Percentiles rank a stretch among this genome's conserved stretches.
Evolutionary conservation across 2,888 invertebrate species (phyloP).

Genomic region (Pandemis cinnamomeana): DNA sequence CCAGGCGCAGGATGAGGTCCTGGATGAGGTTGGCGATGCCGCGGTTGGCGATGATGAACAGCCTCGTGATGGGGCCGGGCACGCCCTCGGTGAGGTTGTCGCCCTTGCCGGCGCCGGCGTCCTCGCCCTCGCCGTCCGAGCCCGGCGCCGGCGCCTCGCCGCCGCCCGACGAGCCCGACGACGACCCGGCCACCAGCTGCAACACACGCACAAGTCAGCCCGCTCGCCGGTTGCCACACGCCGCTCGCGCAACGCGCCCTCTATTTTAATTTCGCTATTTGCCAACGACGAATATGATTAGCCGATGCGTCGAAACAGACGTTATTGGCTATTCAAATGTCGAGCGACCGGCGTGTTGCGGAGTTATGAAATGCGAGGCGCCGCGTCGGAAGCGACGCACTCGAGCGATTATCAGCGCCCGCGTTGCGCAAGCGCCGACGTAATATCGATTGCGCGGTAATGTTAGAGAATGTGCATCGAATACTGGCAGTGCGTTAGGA

Average conservation of each 20-base stretch:
- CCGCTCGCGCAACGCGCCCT: slow-evolving; percentile 29
- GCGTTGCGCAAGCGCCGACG: slow-evolving; percentile 36
- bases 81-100: slow-evolving; percentile 92
- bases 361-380: slow-evolving; percentile 34
- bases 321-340: slow-evolving; percentile 33
- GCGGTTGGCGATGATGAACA: slow-evolving; percentile 94
- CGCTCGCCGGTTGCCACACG: slow-evolving; percentile 18
- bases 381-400: slow-evolving; percentile 38
- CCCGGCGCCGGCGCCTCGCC: slow-evolving; percentile 74
- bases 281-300: slow-evolving; percentile 26
- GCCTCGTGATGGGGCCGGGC: slow-evolving; percentile 93
- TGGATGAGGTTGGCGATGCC: slow-evolving; percentile 94
- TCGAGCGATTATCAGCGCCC: slow-evolving; percentile 33
- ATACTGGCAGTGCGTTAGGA: slow-evolving; percentile 31
- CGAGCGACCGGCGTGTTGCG: slow-evolving; percentile 31
- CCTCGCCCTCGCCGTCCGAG: slow-evolving; percentile 71
- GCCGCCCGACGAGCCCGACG: slow-evolving; percentile 86
- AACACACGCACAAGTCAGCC: slow-evolving; percentile 49
- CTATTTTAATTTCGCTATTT: slow-evolving; percentile 24
- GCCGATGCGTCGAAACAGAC: slow-evolving; percentile 31
- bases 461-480: slow-evolving; percentile 38
- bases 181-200: slow-evolving; percentile 91
- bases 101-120: slow-evolving; percentile 84
- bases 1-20: slow-evolving; percentile 94
- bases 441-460: slow-evolving; percentile 37